Evolutionary conservation across 2,888 invertebrate species (phyloP).

Genomic region (Eulithis prunata): DNA sequence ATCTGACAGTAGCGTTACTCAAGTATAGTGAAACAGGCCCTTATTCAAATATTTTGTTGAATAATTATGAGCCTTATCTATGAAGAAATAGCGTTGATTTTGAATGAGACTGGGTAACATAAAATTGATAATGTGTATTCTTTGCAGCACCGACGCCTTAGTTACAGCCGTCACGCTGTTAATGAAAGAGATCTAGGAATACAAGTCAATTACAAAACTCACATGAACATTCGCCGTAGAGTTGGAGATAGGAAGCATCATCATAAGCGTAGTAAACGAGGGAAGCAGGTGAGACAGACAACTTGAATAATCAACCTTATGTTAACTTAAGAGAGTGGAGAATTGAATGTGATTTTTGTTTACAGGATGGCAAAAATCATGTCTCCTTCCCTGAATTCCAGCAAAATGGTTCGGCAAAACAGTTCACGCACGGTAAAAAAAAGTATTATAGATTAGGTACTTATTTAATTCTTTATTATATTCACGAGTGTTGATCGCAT

Average conservation of each 20-base stretch:
- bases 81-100: constrained; percentile 1
- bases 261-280: constrained; percentile 93
- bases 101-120: constrained; percentile 12
- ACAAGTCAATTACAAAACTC: constrained; percentile 94
- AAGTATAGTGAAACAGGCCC: too few species aligned
- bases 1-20: too few species aligned
- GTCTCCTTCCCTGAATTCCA: constrained; percentile 95
- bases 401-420: constrained; percentile 94
- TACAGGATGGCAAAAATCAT: constrained; percentile 94
- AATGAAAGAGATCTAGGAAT: constrained; percentile 94
- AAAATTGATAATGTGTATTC: constrained; percentile 22
- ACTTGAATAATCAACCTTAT: neutral
- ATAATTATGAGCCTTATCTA: neutral
- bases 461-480: constrained; percentile 76
- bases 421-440: constrained; percentile 94
- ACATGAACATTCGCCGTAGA: constrained; percentile 94
- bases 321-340: neutral
- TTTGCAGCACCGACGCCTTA: constrained; percentile 92
- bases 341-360: constrained; percentile 43
- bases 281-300: constrained; percentile 87
- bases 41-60: too few species aligned
- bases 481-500: constrained; percentile 82
- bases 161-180: constrained; percentile 96
- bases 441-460: constrained; percentile 88
- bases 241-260: constrained; percentile 94